phyloP scores from a whole-genome alignment of 2,888 invertebrate genomes.

The Ectropis crepuscularia region DNA sequence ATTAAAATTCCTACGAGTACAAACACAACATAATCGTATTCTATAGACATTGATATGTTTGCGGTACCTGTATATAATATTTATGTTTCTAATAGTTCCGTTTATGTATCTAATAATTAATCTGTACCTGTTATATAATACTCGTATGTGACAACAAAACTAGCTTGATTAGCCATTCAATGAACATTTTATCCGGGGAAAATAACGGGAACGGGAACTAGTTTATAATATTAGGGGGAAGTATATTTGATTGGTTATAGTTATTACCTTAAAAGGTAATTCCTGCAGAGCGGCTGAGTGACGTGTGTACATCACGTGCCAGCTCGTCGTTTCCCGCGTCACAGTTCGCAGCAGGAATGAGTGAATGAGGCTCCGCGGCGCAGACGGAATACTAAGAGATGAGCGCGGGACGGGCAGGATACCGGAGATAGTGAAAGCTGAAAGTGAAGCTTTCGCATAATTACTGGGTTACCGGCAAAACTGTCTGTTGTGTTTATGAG shows the following conservation, averaged over 20 bases:
- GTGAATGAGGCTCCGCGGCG: constrained; percentile 7
- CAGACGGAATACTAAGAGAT: constrained; percentile 16
- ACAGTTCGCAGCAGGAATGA: constrained; percentile 20
- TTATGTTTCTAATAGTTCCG: too few species aligned
- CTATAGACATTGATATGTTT: too few species aligned
- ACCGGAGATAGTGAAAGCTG: constrained; percentile 29
- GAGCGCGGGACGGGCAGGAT: constrained; percentile 22
- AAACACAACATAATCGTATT: too few species aligned
- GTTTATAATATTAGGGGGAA: too few species aligned
- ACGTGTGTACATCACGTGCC: constrained; percentile 27
- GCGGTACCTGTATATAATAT: too few species aligned
- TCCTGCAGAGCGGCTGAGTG: background rate
- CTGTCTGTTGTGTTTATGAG: background rate
- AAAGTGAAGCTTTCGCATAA: constrained; percentile 10
- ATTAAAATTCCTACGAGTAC: too few species aligned
- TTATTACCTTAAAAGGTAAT: constrained; percentile 2
- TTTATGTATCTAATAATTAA: too few species aligned
- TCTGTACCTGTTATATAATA: too few species aligned
- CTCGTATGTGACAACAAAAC: too few species aligned
- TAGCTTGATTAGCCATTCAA: too few species aligned
- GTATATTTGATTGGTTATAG: background rate
- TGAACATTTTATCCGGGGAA: too few species aligned
- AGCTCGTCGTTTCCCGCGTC: constrained; percentile 7
- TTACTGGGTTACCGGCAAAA: constrained; percentile 29
- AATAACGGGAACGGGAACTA: too few species aligned